A percentile compares a stretch with the other conserved stretches of the same genome.
phyloP scores from a whole-genome alignment of 2,113 vertebrate species.

The Erinaceus europaeus region DNA sequence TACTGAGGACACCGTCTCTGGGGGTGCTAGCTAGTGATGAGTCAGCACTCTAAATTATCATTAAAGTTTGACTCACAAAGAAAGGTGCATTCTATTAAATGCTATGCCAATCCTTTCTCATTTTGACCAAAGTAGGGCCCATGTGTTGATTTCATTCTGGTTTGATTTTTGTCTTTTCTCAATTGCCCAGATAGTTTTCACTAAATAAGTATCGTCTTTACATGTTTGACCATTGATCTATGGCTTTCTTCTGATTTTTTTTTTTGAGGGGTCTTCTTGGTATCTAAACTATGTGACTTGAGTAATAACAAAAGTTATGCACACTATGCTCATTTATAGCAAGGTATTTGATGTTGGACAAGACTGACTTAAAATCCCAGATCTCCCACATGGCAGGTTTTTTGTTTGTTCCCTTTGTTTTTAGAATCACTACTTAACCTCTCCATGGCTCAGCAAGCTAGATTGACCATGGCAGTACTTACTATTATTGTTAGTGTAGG shows the following conservation, averaged over 20 bases:
- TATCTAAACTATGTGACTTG: neutral
- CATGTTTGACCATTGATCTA: neutral
- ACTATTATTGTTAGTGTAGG: neutral
- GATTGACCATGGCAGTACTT: neutral
- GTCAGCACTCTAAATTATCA: neutral
- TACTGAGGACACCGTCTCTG: neutral
- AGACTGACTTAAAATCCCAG: neutral
- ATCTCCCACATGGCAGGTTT: neutral
- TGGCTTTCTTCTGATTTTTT: neutral
- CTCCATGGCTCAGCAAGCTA: neutral
- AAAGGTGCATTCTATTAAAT: neutral
- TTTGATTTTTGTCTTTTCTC: neutral
- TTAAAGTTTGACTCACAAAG: neutral
- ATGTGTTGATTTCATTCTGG: neutral
- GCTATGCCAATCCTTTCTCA: neutral
- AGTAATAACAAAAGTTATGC: too few species aligned
- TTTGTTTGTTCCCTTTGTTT: too few species aligned
- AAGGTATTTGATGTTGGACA: neutral
- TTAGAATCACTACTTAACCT: conserved; percentile 7
- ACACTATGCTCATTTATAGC: neutral
- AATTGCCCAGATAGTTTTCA: neutral
- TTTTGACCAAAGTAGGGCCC: neutral
- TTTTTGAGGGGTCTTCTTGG: neutral
- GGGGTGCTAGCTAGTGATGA: neutral
- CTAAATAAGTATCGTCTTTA: too few species aligned